A percentile compares a stretch with the other conserved stretches of the same genome.
Conservation (phyloP, 2,888 invertebrate genomes). For the Troilus luridus region DNA sequence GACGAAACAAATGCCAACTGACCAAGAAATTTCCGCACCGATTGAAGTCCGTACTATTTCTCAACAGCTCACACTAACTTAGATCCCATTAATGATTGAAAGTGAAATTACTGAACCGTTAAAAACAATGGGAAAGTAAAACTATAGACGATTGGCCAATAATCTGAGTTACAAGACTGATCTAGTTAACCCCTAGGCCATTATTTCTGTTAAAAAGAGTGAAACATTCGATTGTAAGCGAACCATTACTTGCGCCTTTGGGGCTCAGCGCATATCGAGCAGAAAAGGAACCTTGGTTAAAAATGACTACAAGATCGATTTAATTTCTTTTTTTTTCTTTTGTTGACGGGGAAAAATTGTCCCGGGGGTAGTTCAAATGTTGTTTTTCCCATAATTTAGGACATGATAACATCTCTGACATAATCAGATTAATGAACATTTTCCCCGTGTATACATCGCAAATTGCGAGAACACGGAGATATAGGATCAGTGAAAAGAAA, state of each 20-base stretch:
- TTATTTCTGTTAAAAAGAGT: neutral
- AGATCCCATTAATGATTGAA: neutral
- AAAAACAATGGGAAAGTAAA: neutral
- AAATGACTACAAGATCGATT: neutral
- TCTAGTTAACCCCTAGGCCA: neutral
- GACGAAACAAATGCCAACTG: neutral
- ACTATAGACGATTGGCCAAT: neutral
- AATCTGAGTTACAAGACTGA: neutral
- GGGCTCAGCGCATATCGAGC: neutral
- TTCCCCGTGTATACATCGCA: too few relatives aligned
- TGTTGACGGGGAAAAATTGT: too few relatives aligned
- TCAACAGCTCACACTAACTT: neutral
- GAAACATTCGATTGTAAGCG: too few relatives aligned
- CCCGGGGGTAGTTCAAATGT: too few relatives aligned
- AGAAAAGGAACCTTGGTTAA: neutral
- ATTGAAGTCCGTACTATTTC: neutral
- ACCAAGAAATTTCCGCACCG: neutral
- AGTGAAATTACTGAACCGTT: neutral
- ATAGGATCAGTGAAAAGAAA: too few relatives aligned
- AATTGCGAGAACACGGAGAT: too few relatives aligned
- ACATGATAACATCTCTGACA: too few relatives aligned
- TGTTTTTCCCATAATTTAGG: too few relatives aligned
- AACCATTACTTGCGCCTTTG: too few relatives aligned
- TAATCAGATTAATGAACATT: too few relatives aligned
- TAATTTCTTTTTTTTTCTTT: neutral